These are phyloP conservation scores for Zosterops borbonicus DNA, from an alignment of 2,113 vertebrate species.

Conservation along the genomic window DNA sequence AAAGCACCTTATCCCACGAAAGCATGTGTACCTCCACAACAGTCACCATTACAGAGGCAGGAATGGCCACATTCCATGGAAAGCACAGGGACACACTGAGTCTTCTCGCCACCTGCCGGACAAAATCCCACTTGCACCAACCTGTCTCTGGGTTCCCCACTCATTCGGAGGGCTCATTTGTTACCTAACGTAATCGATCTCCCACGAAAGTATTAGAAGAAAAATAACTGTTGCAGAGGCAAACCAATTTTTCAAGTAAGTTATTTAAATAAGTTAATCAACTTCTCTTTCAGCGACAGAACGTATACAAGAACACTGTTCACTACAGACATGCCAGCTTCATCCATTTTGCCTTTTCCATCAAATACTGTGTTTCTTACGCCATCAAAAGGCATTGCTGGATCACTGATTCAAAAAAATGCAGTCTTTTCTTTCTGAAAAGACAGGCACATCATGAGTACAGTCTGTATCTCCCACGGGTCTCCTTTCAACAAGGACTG, in stretches of 20 bases:
- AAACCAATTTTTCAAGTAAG: background rate
- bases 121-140: background rate
- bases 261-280: background rate
- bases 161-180: too few species aligned
- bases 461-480: background rate
- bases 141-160: too few species aligned
- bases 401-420: background rate
- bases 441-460: background rate
- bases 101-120: conserved; percentile 53
- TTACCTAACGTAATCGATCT: background rate
- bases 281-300: background rate
- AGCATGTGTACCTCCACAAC: background rate
- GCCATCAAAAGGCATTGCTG: background rate
- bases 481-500: background rate
- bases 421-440: background rate
- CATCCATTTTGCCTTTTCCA: background rate
- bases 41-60: background rate
- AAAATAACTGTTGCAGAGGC: background rate
- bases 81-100: background rate
- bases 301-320: background rate
- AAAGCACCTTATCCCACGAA: background rate
- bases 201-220: background rate
- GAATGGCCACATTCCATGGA: background rate
- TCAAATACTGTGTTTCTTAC: background rate
- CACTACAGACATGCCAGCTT: background rate